A percentile compares a stretch with the other conserved stretches of the same genome.
Evolutionary conservation across 2,113 vertebrate genomes (phyloP).

Genomic region (Myocastor coypus): DNA sequence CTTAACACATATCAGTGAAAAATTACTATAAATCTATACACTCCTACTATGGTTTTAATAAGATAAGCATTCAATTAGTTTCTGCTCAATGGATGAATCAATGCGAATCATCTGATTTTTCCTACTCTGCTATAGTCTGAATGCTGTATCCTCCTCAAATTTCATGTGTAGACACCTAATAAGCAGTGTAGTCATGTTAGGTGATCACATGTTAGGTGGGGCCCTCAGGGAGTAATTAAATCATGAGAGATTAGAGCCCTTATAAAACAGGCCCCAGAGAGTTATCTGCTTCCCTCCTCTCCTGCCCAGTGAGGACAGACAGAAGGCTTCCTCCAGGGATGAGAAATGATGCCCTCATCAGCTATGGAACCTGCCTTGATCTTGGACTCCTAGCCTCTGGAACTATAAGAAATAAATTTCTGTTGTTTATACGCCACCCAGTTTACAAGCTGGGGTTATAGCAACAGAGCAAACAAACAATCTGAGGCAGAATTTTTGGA

Average conservation of each 20-base stretch:
- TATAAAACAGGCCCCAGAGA: background rate
- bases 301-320: background rate
- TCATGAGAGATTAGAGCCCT: background rate
- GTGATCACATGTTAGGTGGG: background rate
- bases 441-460: background rate
- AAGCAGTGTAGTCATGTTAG: background rate
- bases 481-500: background rate
- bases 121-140: background rate
- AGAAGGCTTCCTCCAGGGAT: background rate
- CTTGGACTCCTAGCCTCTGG: background rate
- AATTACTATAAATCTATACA: background rate
- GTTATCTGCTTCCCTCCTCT: background rate
- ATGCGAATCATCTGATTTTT: background rate
- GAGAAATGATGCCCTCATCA: background rate
- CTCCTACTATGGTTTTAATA: background rate
- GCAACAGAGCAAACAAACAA: background rate
- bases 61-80: background rate
- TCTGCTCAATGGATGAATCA: slow-evolving; percentile 12
- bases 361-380: background rate
- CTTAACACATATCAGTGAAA: background rate
- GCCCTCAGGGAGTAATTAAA: background rate
- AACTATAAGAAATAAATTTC: background rate
- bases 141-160: background rate
- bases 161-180: background rate
- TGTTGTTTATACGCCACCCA: background rate